Evolutionary conservation across 2,888 invertebrate species (phyloP).

Genomic region (Coleophora deauratella): DNA sequence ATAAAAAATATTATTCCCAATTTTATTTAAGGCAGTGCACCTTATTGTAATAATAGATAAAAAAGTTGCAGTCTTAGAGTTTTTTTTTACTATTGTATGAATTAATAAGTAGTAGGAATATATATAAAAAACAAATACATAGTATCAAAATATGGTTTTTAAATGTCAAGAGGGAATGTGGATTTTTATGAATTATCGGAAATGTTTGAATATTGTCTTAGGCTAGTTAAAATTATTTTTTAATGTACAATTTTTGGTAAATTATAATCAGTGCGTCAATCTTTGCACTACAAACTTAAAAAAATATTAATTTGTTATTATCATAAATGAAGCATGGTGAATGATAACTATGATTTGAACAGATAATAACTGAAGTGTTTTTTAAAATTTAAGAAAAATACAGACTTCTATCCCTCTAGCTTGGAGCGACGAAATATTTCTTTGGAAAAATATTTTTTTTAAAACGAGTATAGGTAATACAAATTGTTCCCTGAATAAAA

Average conservation of each 20-base stretch:
- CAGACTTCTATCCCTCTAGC: too few species aligned
- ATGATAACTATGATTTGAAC: neutral
- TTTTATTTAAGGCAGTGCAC: constrained; percentile 3
- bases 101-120: constrained; percentile 1
- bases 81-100: constrained; percentile 3
- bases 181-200: constrained; percentile 1
- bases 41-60: neutral
- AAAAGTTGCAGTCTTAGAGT: constrained; percentile 9
- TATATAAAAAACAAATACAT: constrained; percentile 2
- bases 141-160: constrained; percentile 1
- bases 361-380: too few species aligned
- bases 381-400: too few species aligned
- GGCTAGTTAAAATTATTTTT: constrained; percentile 43
- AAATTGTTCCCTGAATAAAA: too few species aligned
- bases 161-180: constrained; percentile 10
- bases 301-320: constrained; percentile 1
- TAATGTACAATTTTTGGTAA: constrained; percentile 59
- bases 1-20: constrained; percentile 1
- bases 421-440: too few species aligned
- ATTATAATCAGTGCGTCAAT: constrained; percentile 22
- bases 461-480: too few species aligned
- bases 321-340: neutral
- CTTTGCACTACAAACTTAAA: constrained; percentile 3
- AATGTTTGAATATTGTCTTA: constrained; percentile 21
- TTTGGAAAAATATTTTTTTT: neutral